Evolutionary conservation across 2,888 invertebrate genomes (phyloP).

Genomic region (Polymixis flavicincta): DNA sequence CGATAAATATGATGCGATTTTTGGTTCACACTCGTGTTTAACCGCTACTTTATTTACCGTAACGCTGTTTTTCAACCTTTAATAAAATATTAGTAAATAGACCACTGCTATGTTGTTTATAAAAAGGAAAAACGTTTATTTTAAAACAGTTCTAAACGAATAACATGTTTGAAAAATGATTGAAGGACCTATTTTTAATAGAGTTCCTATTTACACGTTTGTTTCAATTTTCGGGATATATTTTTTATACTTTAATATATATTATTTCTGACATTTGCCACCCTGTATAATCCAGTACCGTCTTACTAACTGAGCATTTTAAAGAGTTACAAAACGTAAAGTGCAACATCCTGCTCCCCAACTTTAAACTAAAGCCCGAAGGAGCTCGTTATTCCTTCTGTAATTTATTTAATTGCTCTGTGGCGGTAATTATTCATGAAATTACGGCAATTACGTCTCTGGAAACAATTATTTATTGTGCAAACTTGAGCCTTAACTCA

Average conservation of each 20-base stretch:
- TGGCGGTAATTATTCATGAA: constrained; percentile 91
- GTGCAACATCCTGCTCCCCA: constrained; percentile 85
- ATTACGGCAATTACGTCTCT: constrained; percentile 90
- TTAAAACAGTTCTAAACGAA: constrained; percentile 15
- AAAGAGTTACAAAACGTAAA: constrained; percentile 77
- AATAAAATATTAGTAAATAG: constrained; percentile 9
- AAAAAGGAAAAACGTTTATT: constrained; percentile 22
- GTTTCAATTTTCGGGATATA: too few relatives aligned
- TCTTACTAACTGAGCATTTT: constrained; percentile 6
- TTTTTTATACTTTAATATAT: background rate
- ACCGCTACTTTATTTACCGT: constrained; percentile 27
- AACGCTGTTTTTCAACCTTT: constrained; percentile 8
- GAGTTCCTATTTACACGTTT: background rate
- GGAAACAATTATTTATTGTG: constrained; percentile 91
- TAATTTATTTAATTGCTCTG: constrained; percentile 91
- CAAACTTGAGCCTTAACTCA: constrained; percentile 90
- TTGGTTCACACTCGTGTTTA: constrained; percentile 26
- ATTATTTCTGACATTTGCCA: background rate
- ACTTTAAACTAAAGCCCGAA: constrained; percentile 88
- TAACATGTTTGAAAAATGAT: background rate
- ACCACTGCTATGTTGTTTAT: constrained; percentile 9
- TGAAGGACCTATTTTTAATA: background rate
- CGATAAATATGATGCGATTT: constrained; percentile 51
- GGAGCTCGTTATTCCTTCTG: constrained; percentile 88
- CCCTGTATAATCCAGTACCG: background rate